Conservation (phyloP, 30 jellyfish, hydroid and myxozoan species). For the Mastigias papua region DNA sequence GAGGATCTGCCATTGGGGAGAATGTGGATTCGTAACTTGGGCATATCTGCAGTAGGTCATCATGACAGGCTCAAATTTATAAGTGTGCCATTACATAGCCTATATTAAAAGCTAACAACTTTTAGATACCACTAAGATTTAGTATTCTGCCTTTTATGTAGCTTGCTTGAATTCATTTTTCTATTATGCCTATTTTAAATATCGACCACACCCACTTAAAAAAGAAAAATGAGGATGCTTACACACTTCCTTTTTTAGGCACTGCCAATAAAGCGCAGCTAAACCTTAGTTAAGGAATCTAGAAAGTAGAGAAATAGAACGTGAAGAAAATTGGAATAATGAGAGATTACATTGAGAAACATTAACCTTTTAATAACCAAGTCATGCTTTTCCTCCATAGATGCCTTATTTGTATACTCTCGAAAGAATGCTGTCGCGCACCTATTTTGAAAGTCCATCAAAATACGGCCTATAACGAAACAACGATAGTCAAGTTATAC, state of each 20-base stretch:
- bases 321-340: not conserved
- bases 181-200: not conserved
- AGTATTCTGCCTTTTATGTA: too few relatives aligned
- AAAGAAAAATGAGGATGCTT: not conserved
- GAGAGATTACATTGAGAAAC: too few relatives aligned
- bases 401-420: constrained; percentile 1
- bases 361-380: constrained; percentile 5
- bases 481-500: too few relatives aligned
- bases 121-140: too few relatives aligned
- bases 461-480: not conserved
- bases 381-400: constrained; percentile 2
- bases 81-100: too few relatives aligned
- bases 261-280: not conserved
- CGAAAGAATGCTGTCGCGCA: constrained; percentile 44
- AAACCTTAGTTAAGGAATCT: not conserved
- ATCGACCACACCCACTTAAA: not conserved
- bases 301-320: not conserved
- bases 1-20: too few relatives aligned
- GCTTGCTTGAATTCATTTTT: too few relatives aligned
- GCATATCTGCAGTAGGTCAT: too few relatives aligned
- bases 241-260: too few relatives aligned
- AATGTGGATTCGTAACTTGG: too few relatives aligned
- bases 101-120: too few relatives aligned
- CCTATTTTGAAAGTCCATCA: constrained; percentile 22
- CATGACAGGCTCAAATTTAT: too few relatives aligned